These are phyloP conservation scores for Popillia japonica DNA, from an alignment of 1,140 invertebrate species.

Conservation along the genomic window DNA sequence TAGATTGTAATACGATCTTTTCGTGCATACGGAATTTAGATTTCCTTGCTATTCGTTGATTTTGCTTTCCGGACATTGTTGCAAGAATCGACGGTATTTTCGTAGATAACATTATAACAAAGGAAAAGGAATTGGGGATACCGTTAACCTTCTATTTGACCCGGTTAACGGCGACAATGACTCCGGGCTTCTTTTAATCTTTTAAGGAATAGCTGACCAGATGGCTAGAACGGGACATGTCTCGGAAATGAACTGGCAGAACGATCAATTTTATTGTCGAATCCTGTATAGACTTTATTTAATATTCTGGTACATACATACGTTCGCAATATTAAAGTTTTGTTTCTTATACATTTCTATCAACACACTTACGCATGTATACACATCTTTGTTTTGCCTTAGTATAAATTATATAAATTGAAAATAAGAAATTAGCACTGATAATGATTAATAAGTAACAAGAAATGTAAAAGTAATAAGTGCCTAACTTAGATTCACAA, in stretches of 20 bases:
- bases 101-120: background rate
- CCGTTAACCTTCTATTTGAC: conserved; percentile 26
- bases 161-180: background rate
- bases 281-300: too few species aligned
- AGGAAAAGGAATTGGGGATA: background rate
- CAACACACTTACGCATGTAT: too few species aligned
- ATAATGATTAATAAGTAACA: too few species aligned
- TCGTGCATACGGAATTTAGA: conserved; percentile 25
- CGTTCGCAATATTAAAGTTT: too few species aligned
- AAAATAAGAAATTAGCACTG: too few species aligned
- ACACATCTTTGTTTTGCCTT: too few species aligned
- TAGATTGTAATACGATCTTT: conserved; percentile 17
- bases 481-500: too few species aligned
- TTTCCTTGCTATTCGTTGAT: conserved; percentile 27
- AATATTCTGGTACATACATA: too few species aligned
- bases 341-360: too few species aligned
- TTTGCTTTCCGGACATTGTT: background rate
- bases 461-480: too few species aligned
- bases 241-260: background rate
- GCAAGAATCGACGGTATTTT: background rate
- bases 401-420: too few species aligned
- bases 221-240: background rate
- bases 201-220: background rate
- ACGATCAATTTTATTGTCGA: background rate
- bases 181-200: background rate